Conservation (phyloP, 1,140 invertebrate genomes). For the Trichonephila inaurata region DNA sequence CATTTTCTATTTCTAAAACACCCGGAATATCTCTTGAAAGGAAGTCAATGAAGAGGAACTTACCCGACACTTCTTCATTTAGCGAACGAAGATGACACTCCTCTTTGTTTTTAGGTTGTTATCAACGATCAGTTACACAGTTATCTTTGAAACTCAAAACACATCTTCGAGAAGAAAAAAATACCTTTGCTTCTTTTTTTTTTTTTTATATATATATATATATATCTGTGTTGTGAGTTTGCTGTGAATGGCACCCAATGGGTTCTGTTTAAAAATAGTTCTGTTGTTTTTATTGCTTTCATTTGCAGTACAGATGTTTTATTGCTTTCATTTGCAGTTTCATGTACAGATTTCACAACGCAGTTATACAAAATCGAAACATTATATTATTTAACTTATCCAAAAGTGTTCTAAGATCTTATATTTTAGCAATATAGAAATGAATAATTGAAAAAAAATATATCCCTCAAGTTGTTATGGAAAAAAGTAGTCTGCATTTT, state of each 20-base stretch:
- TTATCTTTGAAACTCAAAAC: background rate
- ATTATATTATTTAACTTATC: too few species aligned
- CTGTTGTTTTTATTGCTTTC: background rate
- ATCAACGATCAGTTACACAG: background rate
- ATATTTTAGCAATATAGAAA: too few species aligned
- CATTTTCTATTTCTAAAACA: constrained; percentile 12
- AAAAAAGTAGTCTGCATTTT: too few species aligned
- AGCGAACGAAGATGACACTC: background rate
- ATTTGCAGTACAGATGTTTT: too few species aligned
- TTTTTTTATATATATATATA: background rate
- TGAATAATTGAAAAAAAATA: too few species aligned
- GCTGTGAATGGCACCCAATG: background rate
- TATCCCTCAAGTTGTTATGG: too few species aligned
- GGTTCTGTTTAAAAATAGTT: background rate
- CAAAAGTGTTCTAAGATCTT: too few species aligned
- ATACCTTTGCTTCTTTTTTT: background rate
- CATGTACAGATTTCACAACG: too few species aligned
- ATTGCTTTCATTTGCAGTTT: too few species aligned
- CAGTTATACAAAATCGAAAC: too few species aligned
- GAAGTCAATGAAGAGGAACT: constrained; percentile 44
- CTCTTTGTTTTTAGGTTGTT: constrained; percentile 18
- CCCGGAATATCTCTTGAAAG: constrained; percentile 34
- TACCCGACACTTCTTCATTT: constrained; percentile 19
- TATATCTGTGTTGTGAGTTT: background rate
- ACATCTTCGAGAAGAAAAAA: background rate